phyloP scores from a whole-genome alignment of 2,113 vertebrate species.

The Pipa parva region DNA sequence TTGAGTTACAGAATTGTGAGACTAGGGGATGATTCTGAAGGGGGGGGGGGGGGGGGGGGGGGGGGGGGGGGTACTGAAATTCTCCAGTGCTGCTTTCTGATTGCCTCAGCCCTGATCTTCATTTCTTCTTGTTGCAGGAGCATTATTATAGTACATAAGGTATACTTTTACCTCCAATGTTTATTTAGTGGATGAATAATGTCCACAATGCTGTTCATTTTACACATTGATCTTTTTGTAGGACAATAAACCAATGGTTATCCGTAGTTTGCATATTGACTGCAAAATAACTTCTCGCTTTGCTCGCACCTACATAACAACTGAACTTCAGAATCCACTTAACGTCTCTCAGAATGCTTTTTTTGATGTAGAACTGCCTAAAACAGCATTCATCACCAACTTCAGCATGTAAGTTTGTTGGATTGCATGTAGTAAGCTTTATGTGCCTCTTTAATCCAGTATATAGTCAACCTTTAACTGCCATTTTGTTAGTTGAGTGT shows the following conservation, averaged over 20 bases:
- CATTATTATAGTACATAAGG: no score
- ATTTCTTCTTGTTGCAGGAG: no score
- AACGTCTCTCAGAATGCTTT: constrained; percentile 61
- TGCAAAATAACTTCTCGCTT: constrained; percentile 79
- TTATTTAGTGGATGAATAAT: not conserved
- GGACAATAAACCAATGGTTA: constrained; percentile 57
- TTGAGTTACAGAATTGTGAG: no score
- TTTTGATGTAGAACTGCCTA: constrained; percentile 85
- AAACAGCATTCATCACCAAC: constrained; percentile 87
- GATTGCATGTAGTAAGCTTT: no score
- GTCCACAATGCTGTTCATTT: not conserved
- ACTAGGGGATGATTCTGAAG: no score
- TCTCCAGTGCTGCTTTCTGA: not conserved
- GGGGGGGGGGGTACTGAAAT: not conserved
- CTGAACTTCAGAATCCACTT: constrained; percentile 74
- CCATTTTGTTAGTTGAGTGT: no score
- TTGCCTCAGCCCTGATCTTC: no score
- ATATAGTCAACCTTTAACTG: no score
- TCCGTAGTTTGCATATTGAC: constrained; percentile 83
- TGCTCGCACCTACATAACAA: constrained; percentile 78
- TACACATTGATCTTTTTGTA: not conserved
- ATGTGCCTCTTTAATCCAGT: no score
- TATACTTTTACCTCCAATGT: not conserved
- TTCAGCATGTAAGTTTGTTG: constrained; percentile 81
- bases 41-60: not conserved